Base-by-base conservation (phyloP, 2,888 invertebrate genomes). In the Noctuana brunneofusca region DNA sequence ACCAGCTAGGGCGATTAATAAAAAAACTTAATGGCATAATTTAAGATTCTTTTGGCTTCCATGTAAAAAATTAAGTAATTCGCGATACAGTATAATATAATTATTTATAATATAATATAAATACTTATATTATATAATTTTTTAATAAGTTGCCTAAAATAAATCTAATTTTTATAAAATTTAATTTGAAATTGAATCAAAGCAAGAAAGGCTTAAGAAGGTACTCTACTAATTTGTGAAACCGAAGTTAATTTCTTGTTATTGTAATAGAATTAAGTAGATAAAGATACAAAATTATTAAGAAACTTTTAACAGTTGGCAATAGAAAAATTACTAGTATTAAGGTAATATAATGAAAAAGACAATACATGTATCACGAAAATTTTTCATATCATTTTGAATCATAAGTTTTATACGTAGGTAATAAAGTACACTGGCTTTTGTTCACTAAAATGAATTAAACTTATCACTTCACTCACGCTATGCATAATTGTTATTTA, bases 351-450 rank as follows among this genome's bases (percentile, higher is more conserved):
- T 77, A 78, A 83, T 86, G 84, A 86, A 84, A 75, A 82, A 81
- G 89, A 90, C 90, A 90, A 90, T 90, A 90, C 89, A 80, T 80
- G 82, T 83, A 78, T 82, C 86, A 87, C 80, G 79, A 82, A 80
- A 71, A 68, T 78, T 76, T 75, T 83, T 87, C 84, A 87, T 87
- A 87, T 86, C 83, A 84, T 80, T 78, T 71, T 71, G 65, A 64
- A 76, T 74, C 75, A 73, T 46, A 53, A 60, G 27, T 54, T 60
- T 60, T 60, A 54, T 60, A 53, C 32, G 32, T 53, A 54, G 46
- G 11, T 48, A 16, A 20, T 32, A 22, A 12, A 35, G 46, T 35
- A 20, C 24, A 54, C 41, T n/a, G 46, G 41, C 54, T 60, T 60
- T 53, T 52, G 59, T 59, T 60, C 52, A 58, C 58, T 53, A 59